Percentiles rank a stretch among this genome's conserved stretches.
Conservation (phyloP, 2,888 invertebrate species). For the Drosophila vallismaia region DNA sequence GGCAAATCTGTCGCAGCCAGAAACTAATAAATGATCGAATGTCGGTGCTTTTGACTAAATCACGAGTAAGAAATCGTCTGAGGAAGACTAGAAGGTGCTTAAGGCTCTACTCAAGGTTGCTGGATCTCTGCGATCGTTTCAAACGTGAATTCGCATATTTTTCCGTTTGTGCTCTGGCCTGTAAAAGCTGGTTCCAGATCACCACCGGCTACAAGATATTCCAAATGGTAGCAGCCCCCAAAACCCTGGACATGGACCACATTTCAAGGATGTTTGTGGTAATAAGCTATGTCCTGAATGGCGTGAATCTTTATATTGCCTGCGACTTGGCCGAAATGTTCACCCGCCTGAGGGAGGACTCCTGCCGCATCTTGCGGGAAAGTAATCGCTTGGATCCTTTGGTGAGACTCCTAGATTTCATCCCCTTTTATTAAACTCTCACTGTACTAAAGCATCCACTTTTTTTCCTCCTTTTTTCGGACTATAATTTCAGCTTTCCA, state of each 20-base stretch:
- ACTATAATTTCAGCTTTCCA: constrained; percentile 22
- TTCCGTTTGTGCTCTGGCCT: constrained; percentile 25
- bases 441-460: background rate
- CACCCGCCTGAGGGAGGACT: background rate
- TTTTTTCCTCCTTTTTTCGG: background rate
- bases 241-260: constrained; percentile 5
- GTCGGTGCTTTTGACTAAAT: background rate
- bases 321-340: constrained; percentile 39
- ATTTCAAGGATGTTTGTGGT: constrained; percentile 25
- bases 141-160: constrained; percentile 10
- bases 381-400: constrained; percentile 12
- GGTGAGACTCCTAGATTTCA: constrained; percentile 1
- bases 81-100: background rate
- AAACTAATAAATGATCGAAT: constrained; percentile 25
- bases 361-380: constrained; percentile 15
- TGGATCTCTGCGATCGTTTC: background rate
- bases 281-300: constrained; percentile 25
- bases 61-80: background rate
- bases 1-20: constrained; percentile 38
- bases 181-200: constrained; percentile 46
- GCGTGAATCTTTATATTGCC: constrained; percentile 24
- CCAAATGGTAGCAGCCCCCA: constrained; percentile 27
- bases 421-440: background rate
- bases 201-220: constrained; percentile 41
- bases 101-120: constrained; percentile 14